Evolutionary conservation across 2,797 vertebrate genomes (phyloP).

Genomic region (Squalus acanthias): DNA sequence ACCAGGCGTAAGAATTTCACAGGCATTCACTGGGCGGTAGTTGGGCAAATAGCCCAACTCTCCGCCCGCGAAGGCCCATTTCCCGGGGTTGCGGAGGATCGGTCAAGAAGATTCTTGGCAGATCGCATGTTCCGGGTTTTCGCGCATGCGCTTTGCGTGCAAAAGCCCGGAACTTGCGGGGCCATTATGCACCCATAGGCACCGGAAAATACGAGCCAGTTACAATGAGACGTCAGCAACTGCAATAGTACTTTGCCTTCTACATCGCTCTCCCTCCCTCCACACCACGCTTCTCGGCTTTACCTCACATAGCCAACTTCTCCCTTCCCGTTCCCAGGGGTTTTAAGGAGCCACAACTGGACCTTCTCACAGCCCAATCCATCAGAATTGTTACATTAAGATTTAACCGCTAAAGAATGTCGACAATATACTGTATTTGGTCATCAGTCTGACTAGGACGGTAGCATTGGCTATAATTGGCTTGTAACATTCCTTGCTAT

Average conservation of each 20-base stretch:
- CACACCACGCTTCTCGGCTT: neutral
- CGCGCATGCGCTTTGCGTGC: too few relatives aligned
- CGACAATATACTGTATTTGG: neutral
- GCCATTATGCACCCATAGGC: too few relatives aligned
- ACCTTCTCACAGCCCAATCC: neutral
- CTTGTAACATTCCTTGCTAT: neutral
- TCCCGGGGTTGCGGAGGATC: too few relatives aligned
- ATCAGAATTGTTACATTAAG: neutral
- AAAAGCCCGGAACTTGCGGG: too few relatives aligned
- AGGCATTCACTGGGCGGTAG: too few relatives aligned
- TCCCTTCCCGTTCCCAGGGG: neutral
- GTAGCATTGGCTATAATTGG: neutral
- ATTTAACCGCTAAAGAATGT: neutral
- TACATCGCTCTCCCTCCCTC: neutral
- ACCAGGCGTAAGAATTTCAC: too few relatives aligned
- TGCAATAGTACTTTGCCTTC: neutral
- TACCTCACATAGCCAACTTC: neutral
- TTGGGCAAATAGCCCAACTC: too few relatives aligned
- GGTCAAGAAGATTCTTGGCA: too few relatives aligned
- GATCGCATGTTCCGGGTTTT: too few relatives aligned
- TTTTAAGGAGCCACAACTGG: neutral
- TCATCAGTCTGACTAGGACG: neutral
- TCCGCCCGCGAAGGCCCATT: too few relatives aligned
- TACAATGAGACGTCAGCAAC: neutral
- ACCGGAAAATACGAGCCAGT: too few relatives aligned